Conservation (phyloP, 2,113 vertebrate species). For the Phaethornis superciliosus region DNA sequence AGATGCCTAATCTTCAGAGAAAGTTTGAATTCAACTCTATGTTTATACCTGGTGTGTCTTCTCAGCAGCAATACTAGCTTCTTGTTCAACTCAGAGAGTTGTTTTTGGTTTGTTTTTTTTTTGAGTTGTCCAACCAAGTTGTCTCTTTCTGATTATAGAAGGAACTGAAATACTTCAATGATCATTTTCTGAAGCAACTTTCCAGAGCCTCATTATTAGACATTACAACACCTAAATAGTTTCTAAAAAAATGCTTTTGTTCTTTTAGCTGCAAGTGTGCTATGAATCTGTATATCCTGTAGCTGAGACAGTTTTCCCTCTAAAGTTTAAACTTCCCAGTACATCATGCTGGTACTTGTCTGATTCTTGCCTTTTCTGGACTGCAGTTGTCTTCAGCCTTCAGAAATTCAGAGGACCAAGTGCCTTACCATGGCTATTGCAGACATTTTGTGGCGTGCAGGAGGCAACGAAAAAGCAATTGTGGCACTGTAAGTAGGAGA, state of each 20-base stretch:
- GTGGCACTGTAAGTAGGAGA: constrained; percentile 84
- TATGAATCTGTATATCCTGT: background rate
- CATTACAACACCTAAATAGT: background rate
- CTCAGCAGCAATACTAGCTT: background rate
- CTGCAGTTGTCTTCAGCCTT: constrained; percentile 72
- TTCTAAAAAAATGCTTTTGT: background rate
- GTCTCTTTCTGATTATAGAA: background rate
- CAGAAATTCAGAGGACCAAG: constrained; percentile 73
- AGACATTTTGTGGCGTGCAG: constrained; percentile 90
- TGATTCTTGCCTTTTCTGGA: background rate
- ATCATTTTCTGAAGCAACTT: background rate
- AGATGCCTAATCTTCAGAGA: background rate
- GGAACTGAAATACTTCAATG: background rate
- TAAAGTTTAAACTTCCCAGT: background rate
- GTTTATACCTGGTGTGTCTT: background rate
- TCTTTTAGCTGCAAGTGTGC: background rate
- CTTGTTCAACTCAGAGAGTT: background rate
- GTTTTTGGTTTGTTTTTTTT: background rate
- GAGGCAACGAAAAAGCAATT: constrained; percentile 78
- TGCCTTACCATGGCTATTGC: constrained; percentile 83
- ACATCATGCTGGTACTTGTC: background rate
- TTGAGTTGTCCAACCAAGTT: background rate
- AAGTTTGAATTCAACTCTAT: accelerated
- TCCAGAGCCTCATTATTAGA: accelerated
- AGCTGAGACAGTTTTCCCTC: background rate